Percentiles rank a stretch among this genome's conserved stretches.
These are phyloP conservation scores for Lamprologus callipterus DNA, from an alignment of 2,113 vertebrate species.

Conservation along the genomic window DNA sequence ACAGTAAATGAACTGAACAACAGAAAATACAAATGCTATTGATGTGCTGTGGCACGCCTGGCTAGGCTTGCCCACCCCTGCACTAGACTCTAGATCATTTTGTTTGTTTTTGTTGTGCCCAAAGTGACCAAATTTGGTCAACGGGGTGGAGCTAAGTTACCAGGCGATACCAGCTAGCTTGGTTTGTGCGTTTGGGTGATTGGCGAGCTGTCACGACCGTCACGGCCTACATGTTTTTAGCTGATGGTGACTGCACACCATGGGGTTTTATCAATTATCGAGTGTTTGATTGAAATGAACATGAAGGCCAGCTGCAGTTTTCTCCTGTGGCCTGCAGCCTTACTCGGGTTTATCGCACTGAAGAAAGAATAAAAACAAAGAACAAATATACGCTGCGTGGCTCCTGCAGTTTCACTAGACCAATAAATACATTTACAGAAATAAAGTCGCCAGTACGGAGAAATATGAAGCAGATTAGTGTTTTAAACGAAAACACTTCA, in stretches of 20 bases:
- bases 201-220: background rate
- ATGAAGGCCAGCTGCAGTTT: background rate
- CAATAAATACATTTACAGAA: background rate
- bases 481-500: background rate
- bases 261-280: background rate
- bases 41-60: rapidly evolving
- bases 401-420: background rate
- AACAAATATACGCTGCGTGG: rapidly evolving
- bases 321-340: background rate
- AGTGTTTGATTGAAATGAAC: background rate
- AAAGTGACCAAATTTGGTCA: background rate
- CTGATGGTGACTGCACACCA: background rate
- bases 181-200: background rate
- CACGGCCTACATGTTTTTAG: background rate
- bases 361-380: background rate
- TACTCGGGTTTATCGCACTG: background rate
- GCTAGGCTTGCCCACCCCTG: rapidly evolving
- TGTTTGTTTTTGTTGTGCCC: background rate
- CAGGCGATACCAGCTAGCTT: background rate
- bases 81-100: background rate
- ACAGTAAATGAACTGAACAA: too few species aligned
- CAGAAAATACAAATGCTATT: too few species aligned
- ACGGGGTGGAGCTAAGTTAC: background rate
- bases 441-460: rapidly evolving
- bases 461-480: background rate